phyloP scores from a whole-genome alignment of 2,113 vertebrate species.

The Chaetodon auriga region DNA sequence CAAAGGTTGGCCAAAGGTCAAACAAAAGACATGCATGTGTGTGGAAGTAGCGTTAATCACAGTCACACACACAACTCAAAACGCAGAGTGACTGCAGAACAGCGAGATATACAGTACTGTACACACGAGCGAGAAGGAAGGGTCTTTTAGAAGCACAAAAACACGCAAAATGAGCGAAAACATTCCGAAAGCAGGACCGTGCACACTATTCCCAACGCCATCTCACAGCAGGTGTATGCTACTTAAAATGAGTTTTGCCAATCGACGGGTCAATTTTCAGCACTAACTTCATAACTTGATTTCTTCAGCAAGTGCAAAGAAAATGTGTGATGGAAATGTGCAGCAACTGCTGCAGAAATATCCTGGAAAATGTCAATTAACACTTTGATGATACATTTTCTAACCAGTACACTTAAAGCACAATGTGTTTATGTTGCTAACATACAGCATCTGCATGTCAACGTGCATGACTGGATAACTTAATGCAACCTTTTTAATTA shows the following conservation, averaged over 20 bases:
- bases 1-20: conserved; percentile 69
- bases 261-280: background rate
- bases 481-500: background rate
- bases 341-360: background rate
- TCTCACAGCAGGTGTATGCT: background rate
- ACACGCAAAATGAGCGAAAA: background rate
- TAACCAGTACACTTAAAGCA: background rate
- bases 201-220: background rate
- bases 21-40: conserved; percentile 55
- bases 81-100: background rate
- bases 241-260: background rate
- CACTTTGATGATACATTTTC: background rate
- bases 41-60: conserved; percentile 48
- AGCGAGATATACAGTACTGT: background rate
- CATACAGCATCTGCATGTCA: background rate
- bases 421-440: background rate
- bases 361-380: background rate
- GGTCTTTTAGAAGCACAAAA: too few species aligned
- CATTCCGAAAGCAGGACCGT: background rate
- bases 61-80: background rate
- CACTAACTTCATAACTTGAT: background rate
- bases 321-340: background rate
- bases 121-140: background rate
- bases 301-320: background rate
- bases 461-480: background rate